These are phyloP conservation scores for Diachasma alloeum DNA, from an alignment of 1,140 invertebrate species.

Conservation along the genomic window DNA sequence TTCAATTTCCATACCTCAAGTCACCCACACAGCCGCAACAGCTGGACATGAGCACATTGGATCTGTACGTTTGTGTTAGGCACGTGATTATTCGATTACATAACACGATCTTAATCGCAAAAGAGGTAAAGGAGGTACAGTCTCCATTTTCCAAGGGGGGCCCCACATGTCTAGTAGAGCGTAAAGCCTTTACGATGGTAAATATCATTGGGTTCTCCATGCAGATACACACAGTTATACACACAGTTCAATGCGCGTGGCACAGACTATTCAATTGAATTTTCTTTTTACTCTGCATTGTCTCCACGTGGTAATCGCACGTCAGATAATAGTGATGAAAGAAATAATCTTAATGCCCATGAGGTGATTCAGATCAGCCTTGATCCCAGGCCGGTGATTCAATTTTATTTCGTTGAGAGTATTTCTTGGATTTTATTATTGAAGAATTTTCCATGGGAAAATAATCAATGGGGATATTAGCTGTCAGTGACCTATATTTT, in stretches of 20 bases:
- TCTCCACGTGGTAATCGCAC: background rate
- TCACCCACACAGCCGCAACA: background rate
- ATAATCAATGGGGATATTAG: background rate
- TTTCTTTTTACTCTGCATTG: background rate
- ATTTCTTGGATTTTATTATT: background rate
- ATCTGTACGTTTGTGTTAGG: background rate
- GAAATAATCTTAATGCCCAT: background rate
- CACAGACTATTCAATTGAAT: background rate
- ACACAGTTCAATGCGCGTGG: background rate
- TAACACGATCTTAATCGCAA: constrained; percentile 48
- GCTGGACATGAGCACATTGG: background rate
- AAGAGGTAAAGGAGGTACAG: constrained; percentile 14
- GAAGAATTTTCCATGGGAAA: background rate
- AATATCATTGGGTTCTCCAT: constrained; percentile 35
- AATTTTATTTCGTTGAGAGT: too few relatives aligned
- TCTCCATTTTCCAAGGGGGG: constrained; percentile 18
- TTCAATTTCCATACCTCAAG: background rate
- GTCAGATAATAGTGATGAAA: background rate
- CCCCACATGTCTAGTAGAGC: constrained; percentile 46
- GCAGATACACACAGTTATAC: background rate
- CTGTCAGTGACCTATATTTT: background rate
- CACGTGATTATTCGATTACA: constrained; percentile 46
- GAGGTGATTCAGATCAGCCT: too few relatives aligned
- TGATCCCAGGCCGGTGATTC: too few relatives aligned
- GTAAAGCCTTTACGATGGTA: constrained; percentile 35